phyloP scores from a whole-genome alignment of 2,797 vertebrate genomes.

The Pangasius mekongensis region DNA sequence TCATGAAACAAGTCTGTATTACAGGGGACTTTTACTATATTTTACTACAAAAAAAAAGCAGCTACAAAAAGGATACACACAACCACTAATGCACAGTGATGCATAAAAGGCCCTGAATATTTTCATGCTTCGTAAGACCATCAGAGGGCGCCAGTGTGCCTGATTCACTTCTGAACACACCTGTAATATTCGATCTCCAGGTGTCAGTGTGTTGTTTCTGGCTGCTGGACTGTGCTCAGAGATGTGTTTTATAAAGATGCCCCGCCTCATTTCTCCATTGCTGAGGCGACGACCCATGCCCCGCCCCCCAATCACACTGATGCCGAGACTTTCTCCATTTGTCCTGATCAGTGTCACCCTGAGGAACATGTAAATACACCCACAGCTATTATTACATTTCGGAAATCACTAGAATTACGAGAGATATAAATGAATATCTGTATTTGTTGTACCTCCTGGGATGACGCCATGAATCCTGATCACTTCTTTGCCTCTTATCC shows the following conservation, averaged over 20 bases:
- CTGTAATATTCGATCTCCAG: slow-evolving; percentile 93
- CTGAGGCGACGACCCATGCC: slow-evolving; percentile 93
- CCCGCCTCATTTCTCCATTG: slow-evolving; percentile 94
- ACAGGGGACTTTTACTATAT: background rate
- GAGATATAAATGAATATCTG: slow-evolving; percentile 29
- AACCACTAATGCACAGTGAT: background rate
- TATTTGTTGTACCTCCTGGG: slow-evolving; percentile 52
- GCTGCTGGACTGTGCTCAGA: slow-evolving; percentile 91
- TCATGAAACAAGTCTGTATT: background rate
- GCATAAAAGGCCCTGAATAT: background rate
- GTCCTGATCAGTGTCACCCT: slow-evolving; percentile 88
- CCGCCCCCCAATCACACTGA: slow-evolving; percentile 95
- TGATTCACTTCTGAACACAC: slow-evolving; percentile 62
- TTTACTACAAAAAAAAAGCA: background rate
- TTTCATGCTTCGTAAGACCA: slow-evolving; percentile 23
- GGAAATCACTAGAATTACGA: background rate
- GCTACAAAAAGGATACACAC: background rate
- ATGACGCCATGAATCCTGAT: slow-evolving; percentile 40
- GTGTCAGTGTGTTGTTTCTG: slow-evolving; percentile 85
- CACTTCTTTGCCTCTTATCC: slow-evolving; percentile 28
- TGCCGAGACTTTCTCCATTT: slow-evolving; percentile 88
- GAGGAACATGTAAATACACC: slow-evolving; percentile 43
- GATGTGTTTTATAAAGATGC: slow-evolving; percentile 96
- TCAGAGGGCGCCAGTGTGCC: slow-evolving; percentile 38
- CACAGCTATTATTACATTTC: slow-evolving; percentile 26